Evolutionary conservation across 1,140 invertebrate genomes (phyloP).

Genomic region (Lepeophtheirus salmonis): DNA sequence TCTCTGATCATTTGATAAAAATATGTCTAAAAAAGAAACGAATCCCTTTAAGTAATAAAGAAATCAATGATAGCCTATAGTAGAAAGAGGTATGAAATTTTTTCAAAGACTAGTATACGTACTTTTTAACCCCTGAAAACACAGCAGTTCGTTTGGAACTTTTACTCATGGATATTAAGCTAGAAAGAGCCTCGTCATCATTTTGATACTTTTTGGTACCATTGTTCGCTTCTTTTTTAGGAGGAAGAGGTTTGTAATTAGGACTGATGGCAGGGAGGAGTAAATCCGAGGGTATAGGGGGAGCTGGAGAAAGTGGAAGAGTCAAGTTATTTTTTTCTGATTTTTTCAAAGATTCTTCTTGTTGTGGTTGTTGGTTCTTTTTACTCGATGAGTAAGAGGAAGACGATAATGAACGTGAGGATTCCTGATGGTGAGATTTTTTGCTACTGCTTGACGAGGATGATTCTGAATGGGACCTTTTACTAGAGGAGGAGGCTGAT

Average conservation of each 20-base stretch:
- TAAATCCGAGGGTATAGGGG: neutral
- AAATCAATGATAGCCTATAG: neutral
- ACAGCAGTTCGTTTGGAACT: slow-evolving; percentile 1
- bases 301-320: neutral
- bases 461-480: neutral
- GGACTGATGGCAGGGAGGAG: slow-evolving; percentile 2
- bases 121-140: slow-evolving; percentile 6
- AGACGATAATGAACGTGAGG: no score
- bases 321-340: no score
- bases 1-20: neutral
- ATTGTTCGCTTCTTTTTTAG: neutral
- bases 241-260: slow-evolving; percentile 14
- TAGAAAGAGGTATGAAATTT: no score
- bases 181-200: slow-evolving; percentile 1
- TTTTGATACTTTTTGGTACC: neutral
- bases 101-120: neutral
- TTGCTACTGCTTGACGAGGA: neutral
- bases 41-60: neutral
- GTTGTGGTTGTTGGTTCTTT: no score
- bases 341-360: no score
- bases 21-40: neutral
- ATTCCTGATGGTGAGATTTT: no score
- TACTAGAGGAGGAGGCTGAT: neutral
- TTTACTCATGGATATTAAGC: neutral
- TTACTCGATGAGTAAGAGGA: no score